Conservation (phyloP, 2,113 vertebrate species). For the Enhydra lutris region DNA sequence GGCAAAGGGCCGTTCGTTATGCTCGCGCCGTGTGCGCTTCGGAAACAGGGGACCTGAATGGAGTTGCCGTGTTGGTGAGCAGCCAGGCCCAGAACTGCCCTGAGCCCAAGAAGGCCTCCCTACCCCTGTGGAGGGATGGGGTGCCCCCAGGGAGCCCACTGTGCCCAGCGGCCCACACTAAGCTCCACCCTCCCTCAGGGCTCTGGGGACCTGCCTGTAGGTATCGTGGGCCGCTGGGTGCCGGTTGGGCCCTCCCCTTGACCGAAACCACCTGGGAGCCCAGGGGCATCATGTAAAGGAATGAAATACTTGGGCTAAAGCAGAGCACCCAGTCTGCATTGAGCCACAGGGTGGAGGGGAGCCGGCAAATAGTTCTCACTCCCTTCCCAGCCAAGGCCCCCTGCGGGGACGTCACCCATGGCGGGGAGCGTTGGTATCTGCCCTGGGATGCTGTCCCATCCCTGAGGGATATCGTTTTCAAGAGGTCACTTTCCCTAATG, state of each 20-base stretch:
- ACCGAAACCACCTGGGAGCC: background rate
- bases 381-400: background rate
- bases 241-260: background rate
- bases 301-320: background rate
- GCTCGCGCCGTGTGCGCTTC: too few species aligned
- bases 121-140: background rate
- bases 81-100: background rate
- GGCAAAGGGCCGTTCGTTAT: background rate
- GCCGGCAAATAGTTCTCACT: too few species aligned
- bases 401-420: fast-evolving
- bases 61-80: background rate
- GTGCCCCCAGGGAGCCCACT: background rate
- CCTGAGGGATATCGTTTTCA: background rate
- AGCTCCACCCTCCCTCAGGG: background rate
- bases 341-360: background rate
- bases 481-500: background rate
- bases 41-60: background rate
- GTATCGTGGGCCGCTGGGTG: background rate
- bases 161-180: background rate
- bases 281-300: background rate
- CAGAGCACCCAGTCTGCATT: background rate
- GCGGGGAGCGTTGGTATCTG: background rate
- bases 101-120: background rate
- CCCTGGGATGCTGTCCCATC: background rate
- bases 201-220: background rate